Evolutionary conservation across 2,888 invertebrate genomes (phyloP).

Genomic region (Pyralis farinalis): DNA sequence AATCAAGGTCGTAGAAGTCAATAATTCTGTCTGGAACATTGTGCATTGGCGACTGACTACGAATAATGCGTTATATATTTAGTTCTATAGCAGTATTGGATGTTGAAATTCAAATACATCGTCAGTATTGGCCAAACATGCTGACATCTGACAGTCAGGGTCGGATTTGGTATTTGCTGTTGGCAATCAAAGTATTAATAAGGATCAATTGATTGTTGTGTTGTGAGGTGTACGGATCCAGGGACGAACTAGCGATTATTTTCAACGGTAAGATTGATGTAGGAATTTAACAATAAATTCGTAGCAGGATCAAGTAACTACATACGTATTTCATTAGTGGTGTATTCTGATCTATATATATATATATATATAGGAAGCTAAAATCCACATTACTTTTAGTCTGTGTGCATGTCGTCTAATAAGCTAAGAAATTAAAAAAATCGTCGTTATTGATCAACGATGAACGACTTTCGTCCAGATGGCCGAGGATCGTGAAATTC

Average conservation of each 20-base stretch:
- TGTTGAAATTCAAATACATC: not conserved
- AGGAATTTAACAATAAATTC: no score
- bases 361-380: no score
- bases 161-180: constrained; percentile 25
- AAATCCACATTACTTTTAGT: no score
- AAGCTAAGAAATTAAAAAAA: no score
- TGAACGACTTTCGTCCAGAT: no score
- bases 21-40: not conserved
- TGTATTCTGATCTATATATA: no score
- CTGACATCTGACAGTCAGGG: constrained; percentile 24
- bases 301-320: no score
- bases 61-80: not conserved
- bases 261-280: no score
- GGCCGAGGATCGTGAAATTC: no score
- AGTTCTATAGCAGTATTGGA: constrained; percentile 7
- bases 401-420: no score
- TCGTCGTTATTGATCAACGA: no score
- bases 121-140: constrained; percentile 8
- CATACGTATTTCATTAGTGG: no score
- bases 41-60: constrained; percentile 10
- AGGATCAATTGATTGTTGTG: constrained; percentile 16
- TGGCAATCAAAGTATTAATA: constrained; percentile 20
- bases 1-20: constrained; percentile 41
- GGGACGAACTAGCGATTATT: not conserved
- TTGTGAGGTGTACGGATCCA: not conserved